A percentile compares a stretch with the other conserved stretches of the same genome.
phyloP scores from a whole-genome alignment of 2,888 invertebrate species.

The Linnaemya vulpina region DNA sequence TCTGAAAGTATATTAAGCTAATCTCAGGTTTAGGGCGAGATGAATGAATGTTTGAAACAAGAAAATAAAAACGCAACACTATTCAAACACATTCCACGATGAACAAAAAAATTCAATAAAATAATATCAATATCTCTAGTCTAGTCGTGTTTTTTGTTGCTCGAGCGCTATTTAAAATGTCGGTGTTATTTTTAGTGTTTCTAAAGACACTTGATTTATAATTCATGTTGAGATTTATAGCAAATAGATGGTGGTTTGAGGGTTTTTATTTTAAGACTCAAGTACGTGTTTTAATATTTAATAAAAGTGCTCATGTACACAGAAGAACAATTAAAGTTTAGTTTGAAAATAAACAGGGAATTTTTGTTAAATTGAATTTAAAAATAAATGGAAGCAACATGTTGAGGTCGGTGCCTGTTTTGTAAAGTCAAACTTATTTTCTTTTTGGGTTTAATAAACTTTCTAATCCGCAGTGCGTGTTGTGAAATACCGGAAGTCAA shows the following conservation, averaged over 20 bases:
- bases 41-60: slow-evolving; percentile 25
- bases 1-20: slow-evolving; percentile 60
- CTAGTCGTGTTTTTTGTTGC: slow-evolving; percentile 43
- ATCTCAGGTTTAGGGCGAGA: slow-evolving; percentile 61
- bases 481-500: slow-evolving; percentile 59
- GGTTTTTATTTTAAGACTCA: not conserved
- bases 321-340: slow-evolving; percentile 60
- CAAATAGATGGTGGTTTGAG: slow-evolving; percentile 52
- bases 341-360: slow-evolving; percentile 55
- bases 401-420: slow-evolving; percentile 23
- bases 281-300: slow-evolving; percentile 29
- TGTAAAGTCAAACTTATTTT: slow-evolving; percentile 2
- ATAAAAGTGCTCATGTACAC: slow-evolving; percentile 12
- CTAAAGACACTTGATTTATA: slow-evolving; percentile 62
- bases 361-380: not conserved
- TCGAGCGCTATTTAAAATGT: not conserved
- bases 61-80: not conserved
- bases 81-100: slow-evolving; percentile 4
- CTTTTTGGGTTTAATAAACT: slow-evolving; percentile 31
- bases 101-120: slow-evolving; percentile 18
- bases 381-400: slow-evolving; percentile 3
- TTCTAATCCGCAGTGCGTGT: slow-evolving; percentile 65
- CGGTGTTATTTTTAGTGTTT: slow-evolving; percentile 48
- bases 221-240: slow-evolving; percentile 66
- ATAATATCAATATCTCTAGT: slow-evolving; percentile 39